phyloP scores from a whole-genome alignment of 1,140 invertebrate species.

The Drosophila nigrodunni region DNA sequence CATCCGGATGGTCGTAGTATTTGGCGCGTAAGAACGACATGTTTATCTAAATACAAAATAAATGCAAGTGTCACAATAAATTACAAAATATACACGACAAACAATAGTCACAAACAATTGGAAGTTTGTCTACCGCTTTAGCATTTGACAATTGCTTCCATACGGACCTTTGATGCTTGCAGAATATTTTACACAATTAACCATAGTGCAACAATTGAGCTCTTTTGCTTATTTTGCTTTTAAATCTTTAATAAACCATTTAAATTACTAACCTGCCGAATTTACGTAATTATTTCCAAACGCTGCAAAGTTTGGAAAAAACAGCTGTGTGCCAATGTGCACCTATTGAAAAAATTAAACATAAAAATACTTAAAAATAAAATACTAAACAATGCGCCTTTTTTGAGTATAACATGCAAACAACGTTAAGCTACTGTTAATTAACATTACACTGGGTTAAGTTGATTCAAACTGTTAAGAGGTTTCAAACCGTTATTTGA shows the following conservation, averaged over 20 bases:
- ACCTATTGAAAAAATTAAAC: constrained; percentile 4
- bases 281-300: constrained; percentile 75
- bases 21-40: constrained; percentile 79
- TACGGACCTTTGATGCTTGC: neutral
- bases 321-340: constrained; percentile 57
- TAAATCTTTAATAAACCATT: constrained; percentile 24
- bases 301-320: constrained; percentile 46
- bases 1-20: constrained; percentile 91
- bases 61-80: neutral
- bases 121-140: neutral
- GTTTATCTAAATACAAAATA: constrained; percentile 41
- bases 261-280: constrained; percentile 76
- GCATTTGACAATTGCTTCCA: neutral
- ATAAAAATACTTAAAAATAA: constrained; percentile 11
- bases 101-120: constrained; percentile 15
- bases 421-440: neutral
- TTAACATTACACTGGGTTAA: neutral
- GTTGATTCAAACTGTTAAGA: neutral
- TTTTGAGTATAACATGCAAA: constrained; percentile 27
- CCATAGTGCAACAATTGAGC: neutral
- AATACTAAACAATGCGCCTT: constrained; percentile 19
- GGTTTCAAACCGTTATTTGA: neutral
- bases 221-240: neutral
- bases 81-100: constrained; percentile 4
- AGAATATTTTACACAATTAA: neutral